Evolutionary conservation across 1,140 invertebrate species (phyloP).

Genomic region (Sarcophaga bullata): DNA sequence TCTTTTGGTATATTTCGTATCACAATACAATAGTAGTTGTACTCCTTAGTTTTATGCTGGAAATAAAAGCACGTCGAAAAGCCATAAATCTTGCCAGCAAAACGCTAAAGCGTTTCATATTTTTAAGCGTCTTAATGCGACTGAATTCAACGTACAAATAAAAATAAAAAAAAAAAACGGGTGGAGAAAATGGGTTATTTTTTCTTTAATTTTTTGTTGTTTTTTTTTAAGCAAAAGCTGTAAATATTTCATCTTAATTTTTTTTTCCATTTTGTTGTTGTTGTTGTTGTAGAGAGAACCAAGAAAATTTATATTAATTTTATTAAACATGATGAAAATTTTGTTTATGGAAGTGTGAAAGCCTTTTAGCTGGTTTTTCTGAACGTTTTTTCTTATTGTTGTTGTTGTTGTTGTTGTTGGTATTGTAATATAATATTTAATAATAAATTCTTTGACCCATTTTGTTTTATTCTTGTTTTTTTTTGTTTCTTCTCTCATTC

Average conservation of each 20-base stretch:
- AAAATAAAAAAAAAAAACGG: too few relatives aligned
- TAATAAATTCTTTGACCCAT: slow-evolving; percentile 1
- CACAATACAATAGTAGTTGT: too few relatives aligned
- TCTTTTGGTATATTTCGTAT: too few relatives aligned
- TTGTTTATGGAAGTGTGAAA: background rate
- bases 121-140: background rate
- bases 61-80: background rate
- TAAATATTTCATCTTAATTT: background rate
- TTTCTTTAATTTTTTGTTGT: too few relatives aligned
- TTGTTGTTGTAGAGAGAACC: background rate
- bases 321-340: background rate
- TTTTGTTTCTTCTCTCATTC: too few relatives aligned
- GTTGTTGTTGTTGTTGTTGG: background rate
- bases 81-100: background rate
- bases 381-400: background rate
- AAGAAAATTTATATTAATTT: background rate
- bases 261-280: background rate
- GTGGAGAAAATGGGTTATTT: too few relatives aligned
- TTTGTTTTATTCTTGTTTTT: too few relatives aligned
- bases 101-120: background rate
- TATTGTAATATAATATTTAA: background rate
- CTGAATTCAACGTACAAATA: too few relatives aligned
- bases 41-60: too few relatives aligned
- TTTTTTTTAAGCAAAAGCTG: background rate
- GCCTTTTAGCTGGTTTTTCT: background rate